Base-by-base conservation (phyloP, 2,113 vertebrate genomes). In the Charadrius vociferus region DNA sequence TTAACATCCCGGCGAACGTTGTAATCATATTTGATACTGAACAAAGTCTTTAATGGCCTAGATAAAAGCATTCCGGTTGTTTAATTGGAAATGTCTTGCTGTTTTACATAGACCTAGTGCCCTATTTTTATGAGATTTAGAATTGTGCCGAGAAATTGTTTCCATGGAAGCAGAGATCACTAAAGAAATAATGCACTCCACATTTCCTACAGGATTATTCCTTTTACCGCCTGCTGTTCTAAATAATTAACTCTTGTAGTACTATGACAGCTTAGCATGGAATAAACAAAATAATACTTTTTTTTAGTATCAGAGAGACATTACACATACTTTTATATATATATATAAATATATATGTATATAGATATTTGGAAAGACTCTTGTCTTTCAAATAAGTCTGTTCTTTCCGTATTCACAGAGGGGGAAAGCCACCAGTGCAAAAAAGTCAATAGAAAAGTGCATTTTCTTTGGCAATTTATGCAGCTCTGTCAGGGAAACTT, bases 91-190 rank as follows among this genome's bases (percentile, higher is more conserved):
- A 52, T 58, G 71, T 52, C 95, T 89, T 95, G 97, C 97, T 95
- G 88, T 58, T 97, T 93, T 94, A 96, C 91, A 79, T 67, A 94
- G 95, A 96, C 97, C 93, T 91, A 87, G 43, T 97, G 94, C 92
- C 95, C 96, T 94, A 87, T 72, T 95, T 97, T 92, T 90, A 92
- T 49, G 18, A 94, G 94, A 85, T 78, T 91, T 88, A 81, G 86
- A 95, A 94, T 84, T 91, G 86, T 84, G 93, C 95, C 3, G 73
- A 96, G 91, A 94, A 97, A 97, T 93, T 97, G 97, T 97, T 97
- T 96, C 97, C 96, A 97, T 97, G 96, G 97, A 96, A 97, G 97
- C 96, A 84, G 91, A 91, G 90, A 95, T 95, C 80, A 82, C 88
- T 70, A 71, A 88, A 95, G 94, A 96, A 97, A 79, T 92, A 95